phyloP scores from a whole-genome alignment of 1,140 invertebrate species.

The Phocides pigmalion region DNA sequence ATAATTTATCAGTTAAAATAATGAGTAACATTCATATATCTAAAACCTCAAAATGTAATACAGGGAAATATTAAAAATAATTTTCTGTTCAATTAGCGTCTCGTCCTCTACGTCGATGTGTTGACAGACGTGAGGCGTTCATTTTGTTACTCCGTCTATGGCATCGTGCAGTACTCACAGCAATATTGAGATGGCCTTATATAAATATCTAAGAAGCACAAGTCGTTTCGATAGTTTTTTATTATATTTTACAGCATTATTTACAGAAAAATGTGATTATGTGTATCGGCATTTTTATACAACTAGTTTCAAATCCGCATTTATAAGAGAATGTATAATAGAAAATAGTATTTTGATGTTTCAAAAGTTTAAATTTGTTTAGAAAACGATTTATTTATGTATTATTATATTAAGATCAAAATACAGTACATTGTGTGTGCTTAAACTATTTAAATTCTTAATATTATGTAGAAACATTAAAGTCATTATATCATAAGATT shows the following conservation, averaged over 20 bases:
- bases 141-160: neutral
- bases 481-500: constrained; percentile 7
- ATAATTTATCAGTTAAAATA: too few relatives aligned
- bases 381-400: constrained; percentile 1
- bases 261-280: constrained; percentile 58
- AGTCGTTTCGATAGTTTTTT: constrained; percentile 43
- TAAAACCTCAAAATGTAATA: too few relatives aligned
- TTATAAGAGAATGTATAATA: neutral
- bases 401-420: constrained; percentile 4
- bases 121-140: too few relatives aligned
- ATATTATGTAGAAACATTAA: neutral
- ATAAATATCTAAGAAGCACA: constrained; percentile 52
- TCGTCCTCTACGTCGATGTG: too few relatives aligned
- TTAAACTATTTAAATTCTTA: constrained; percentile 7
- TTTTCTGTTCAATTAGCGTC: too few relatives aligned
- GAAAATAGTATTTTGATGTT: neutral
- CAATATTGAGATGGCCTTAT: constrained; percentile 76
- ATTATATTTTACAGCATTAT: constrained; percentile 67
- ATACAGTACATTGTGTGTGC: neutral
- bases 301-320: constrained; percentile 2
- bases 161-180: constrained; percentile 44
- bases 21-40: too few relatives aligned
- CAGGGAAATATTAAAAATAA: too few relatives aligned
- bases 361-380: neutral
- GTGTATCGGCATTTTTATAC: constrained; percentile 54